These are phyloP conservation scores for Epistrophe grossulariae DNA, from an alignment of 2,888 invertebrate genomes.

Conservation along the genomic window DNA sequence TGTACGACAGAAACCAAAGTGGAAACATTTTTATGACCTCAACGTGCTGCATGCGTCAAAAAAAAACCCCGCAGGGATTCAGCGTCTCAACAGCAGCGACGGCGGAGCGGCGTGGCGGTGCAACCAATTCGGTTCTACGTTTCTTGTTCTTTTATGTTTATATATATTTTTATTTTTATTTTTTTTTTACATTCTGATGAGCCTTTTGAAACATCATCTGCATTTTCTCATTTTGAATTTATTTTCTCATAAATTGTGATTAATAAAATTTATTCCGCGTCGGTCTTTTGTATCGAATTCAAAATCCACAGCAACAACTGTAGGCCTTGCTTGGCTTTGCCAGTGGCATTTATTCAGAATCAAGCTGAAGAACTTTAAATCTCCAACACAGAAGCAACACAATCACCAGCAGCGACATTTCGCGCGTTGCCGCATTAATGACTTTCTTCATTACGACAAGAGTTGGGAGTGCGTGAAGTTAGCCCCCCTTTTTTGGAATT, in stretches of 20 bases:
- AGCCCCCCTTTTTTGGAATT: too few species aligned
- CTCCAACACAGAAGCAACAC: conserved; percentile 52
- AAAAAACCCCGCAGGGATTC: conserved; percentile 59
- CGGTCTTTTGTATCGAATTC: conserved; percentile 56
- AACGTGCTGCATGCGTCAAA: conserved; percentile 63
- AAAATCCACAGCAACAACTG: conserved; percentile 1
- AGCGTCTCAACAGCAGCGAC: neutral
- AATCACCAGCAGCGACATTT: conserved; percentile 72
- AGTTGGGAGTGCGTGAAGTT: too few species aligned
- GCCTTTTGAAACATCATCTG: conserved; percentile 50
- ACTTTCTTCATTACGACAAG: conserved; percentile 68
- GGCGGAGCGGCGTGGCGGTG: neutral
- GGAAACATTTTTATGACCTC: conserved; percentile 67
- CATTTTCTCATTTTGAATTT: conserved; percentile 79
- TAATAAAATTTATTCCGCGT: conserved; percentile 82
- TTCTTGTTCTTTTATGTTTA: conserved; percentile 15
- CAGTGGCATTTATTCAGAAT: neutral
- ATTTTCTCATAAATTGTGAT: conserved; percentile 83
- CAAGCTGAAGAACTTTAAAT: neutral
- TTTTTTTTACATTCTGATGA: conserved; percentile 20
- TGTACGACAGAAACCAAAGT: conserved; percentile 15
- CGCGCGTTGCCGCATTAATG: conserved; percentile 74
- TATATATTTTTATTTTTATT: neutral
- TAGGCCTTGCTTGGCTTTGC: neutral
- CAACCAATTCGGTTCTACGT: conserved; percentile 47